Conservation (phyloP, 2,113 vertebrate species). For the Isichthys henryi region DNA sequence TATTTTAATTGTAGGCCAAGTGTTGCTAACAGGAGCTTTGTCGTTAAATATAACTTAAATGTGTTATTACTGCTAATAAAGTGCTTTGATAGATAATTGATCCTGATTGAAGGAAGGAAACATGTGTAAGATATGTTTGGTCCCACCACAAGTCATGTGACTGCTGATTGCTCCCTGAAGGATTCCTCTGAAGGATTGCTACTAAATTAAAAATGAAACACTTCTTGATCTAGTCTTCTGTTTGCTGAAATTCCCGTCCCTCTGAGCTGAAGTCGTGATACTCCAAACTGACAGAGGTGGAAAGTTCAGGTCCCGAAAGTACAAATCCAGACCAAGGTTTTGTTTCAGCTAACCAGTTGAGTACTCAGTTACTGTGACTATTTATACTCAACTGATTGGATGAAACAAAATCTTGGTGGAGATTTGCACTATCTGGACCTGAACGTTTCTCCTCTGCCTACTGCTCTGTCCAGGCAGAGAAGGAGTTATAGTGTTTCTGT, state of each 20-base stretch:
- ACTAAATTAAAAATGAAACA: neutral
- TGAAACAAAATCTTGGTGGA: neutral
- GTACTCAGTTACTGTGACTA: neutral
- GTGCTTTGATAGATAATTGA: neutral
- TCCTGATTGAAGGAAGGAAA: neutral
- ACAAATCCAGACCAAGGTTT: neutral
- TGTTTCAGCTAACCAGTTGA: neutral
- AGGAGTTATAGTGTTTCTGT: neutral
- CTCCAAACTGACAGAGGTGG: neutral
- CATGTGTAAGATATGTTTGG: neutral
- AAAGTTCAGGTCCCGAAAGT: neutral
- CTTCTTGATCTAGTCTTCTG: neutral
- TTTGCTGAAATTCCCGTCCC: neutral
- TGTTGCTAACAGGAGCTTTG: neutral
- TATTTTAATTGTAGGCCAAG: neutral
- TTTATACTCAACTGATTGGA: neutral
- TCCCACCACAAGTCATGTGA: neutral
- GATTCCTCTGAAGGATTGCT: neutral
- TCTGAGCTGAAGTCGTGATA: neutral
- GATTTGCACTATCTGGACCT: neutral
- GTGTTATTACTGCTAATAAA: neutral
- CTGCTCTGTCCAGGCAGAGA: neutral
- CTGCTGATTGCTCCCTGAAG: neutral
- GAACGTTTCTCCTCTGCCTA: neutral
- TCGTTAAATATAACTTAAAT: neutral